Evolutionary conservation across 2,113 vertebrate species (phyloP).

Genomic region (Dromiciops gliroides): DNA sequence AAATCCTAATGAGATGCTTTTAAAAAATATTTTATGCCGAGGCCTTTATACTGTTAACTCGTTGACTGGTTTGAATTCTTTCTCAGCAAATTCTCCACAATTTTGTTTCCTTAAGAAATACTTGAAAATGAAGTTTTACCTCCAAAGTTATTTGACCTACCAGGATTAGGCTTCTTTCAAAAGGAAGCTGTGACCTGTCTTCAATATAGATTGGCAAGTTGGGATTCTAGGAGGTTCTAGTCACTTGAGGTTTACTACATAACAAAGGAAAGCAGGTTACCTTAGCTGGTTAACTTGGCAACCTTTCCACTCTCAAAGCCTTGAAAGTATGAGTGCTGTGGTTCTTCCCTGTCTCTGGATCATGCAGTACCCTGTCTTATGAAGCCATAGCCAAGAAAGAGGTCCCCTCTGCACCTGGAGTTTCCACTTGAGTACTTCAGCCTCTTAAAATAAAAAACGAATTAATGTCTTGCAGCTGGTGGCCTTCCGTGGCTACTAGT

Average conservation of each 20-base stretch:
- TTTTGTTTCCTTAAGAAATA: constrained; percentile 41
- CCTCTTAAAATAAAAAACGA: not conserved
- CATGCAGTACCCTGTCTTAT: constrained; percentile 11
- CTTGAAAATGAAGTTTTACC: constrained; percentile 4
- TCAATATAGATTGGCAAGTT: not conserved
- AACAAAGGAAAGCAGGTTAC: not conserved
- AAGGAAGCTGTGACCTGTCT: not conserved
- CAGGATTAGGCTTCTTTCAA: not conserved
- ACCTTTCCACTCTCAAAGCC: not conserved
- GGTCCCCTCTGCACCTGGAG: constrained; percentile 8
- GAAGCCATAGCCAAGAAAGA: constrained; percentile 4
- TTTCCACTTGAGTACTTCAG: not conserved
- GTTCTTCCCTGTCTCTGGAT: constrained; percentile 12
- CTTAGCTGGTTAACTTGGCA: not conserved
- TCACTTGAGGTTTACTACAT: not conserved
- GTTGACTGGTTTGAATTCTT: constrained; percentile 21
- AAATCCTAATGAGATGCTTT: not conserved
- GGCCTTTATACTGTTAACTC: not conserved
- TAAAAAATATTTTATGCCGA: not conserved
- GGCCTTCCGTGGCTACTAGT: not conserved
- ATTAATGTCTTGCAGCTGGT: not conserved
- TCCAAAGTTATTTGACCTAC: not conserved
- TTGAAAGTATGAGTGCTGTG: not conserved
- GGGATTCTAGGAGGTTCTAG: not conserved
- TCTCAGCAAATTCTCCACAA: not conserved